A percentile compares a stretch with the other conserved stretches of the same genome.
phyloP scores from a whole-genome alignment of 2,888 invertebrate species.

The Homarus gammarus region DNA sequence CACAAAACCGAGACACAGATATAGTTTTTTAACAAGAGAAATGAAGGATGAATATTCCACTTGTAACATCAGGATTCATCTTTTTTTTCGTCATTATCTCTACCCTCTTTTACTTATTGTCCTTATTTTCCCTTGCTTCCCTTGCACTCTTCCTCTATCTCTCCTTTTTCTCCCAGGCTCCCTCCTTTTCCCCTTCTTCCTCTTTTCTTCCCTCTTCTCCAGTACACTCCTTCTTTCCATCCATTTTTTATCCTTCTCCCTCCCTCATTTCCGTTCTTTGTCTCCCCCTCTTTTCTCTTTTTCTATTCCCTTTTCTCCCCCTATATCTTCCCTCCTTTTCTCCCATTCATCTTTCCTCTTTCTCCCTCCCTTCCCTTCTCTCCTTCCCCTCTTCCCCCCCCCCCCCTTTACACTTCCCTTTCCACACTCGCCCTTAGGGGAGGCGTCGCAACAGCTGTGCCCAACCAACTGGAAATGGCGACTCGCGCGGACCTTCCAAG shows the following conservation, averaged over 20 bases:
- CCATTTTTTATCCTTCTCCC: neutral
- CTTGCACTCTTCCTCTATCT: neutral
- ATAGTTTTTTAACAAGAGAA: no score
- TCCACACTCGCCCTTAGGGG: neutral
- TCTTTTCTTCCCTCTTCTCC: neutral
- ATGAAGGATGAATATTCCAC: no score
- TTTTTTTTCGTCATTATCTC: no score
- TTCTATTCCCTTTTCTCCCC: no score
- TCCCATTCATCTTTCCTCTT: no score
- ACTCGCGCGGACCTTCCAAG: neutral
- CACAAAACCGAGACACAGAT: no score
- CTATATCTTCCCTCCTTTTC: no score
- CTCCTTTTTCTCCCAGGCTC: neutral
- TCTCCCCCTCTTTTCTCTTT: neutral
- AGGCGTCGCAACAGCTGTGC: neutral
- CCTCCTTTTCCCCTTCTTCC: neutral
- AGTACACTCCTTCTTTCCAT: neutral
- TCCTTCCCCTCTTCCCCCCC: neutral
- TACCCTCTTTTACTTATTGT: no score
- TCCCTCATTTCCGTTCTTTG: neutral
- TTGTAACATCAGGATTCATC: no score
- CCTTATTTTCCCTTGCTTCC: neutral
- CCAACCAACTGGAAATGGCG: neutral
- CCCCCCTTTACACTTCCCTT: neutral
- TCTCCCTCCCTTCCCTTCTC: neutral